Percentiles rank a stretch among this genome's conserved stretches.
phyloP scores from a whole-genome alignment of 2,113 vertebrate species.

The Polypterus bichir region DNA sequence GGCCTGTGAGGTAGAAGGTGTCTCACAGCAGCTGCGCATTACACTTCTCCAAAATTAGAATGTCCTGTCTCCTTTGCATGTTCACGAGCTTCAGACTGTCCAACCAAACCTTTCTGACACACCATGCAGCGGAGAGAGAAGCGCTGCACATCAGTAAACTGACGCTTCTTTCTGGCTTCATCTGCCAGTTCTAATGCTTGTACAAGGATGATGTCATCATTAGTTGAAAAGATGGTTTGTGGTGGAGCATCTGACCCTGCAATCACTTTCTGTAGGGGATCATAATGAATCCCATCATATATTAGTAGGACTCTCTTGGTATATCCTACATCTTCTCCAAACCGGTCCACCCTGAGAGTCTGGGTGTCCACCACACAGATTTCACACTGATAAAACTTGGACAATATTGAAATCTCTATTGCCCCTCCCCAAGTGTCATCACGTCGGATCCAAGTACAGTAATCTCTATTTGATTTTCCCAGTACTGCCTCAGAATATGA shows the following conservation, averaged over 20 bases:
- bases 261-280: slow-evolving; percentile 69
- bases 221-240: slow-evolving; percentile 79
- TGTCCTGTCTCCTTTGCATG: slow-evolving; percentile 93
- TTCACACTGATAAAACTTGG: slow-evolving; percentile 92
- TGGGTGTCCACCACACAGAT: slow-evolving; percentile 97
- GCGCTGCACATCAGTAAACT: slow-evolving; percentile 86
- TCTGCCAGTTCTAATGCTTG: slow-evolving; percentile 88
- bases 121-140: slow-evolving; percentile 88
- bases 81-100: slow-evolving; percentile 82
- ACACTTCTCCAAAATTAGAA: slow-evolving; percentile 93
- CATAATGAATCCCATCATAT: slow-evolving; percentile 94
- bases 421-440: slow-evolving; percentile 94
- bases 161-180: slow-evolving; percentile 78
- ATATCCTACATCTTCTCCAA: slow-evolving; percentile 89
- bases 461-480: slow-evolving; percentile 83
- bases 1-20: slow-evolving; percentile 75
- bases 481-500: slow-evolving; percentile 82
- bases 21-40: slow-evolving; percentile 27
- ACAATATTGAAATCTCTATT: slow-evolving; percentile 89
- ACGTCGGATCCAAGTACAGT: slow-evolving; percentile 81
- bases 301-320: slow-evolving; percentile 78
- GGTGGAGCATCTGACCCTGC: slow-evolving; percentile 62
- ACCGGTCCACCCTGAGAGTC: slow-evolving; percentile 84
- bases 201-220: slow-evolving; percentile 77
- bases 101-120: slow-evolving; percentile 86